These are phyloP conservation scores for Dasypogon diadema DNA, from an alignment of 2,888 invertebrate genomes.

Conservation along the genomic window DNA sequence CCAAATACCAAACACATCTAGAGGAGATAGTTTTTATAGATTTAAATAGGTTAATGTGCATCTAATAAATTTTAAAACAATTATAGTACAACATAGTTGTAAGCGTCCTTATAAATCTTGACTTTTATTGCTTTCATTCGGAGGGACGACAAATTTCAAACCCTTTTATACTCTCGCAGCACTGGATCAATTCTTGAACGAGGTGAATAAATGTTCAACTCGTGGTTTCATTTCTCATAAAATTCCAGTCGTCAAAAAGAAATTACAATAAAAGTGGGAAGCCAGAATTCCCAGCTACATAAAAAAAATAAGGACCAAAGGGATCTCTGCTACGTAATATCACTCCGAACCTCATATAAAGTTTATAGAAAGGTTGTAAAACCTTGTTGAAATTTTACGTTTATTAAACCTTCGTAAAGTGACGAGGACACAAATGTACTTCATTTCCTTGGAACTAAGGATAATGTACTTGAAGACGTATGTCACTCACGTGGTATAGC, in stretches of 20 bases:
- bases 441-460: not conserved
- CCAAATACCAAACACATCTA: no score
- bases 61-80: no score
- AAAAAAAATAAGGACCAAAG: slow-evolving; percentile 17
- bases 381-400: slow-evolving; percentile 13
- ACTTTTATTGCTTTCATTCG: not conserved
- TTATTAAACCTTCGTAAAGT: not conserved
- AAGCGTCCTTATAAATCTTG: no score
- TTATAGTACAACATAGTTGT: no score
- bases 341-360: slow-evolving; percentile 17
- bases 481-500: not conserved
- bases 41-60: no score
- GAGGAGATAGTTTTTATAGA: no score
- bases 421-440: not conserved
- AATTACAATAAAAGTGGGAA: slow-evolving; percentile 32
- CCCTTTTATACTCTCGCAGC: not conserved
- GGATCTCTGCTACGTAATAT: not conserved
- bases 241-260: slow-evolving; percentile 29
- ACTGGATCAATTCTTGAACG: slow-evolving; percentile 4
- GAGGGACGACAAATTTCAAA: not conserved
- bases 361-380: slow-evolving; percentile 38
- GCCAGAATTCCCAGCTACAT: slow-evolving; percentile 3
- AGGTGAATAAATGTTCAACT: slow-evolving; percentile 34
- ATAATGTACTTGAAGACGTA: not conserved
- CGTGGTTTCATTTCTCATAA: slow-evolving; percentile 25